phyloP scores from a whole-genome alignment of 23 tunicate species.

The Corella eumyota region DNA sequence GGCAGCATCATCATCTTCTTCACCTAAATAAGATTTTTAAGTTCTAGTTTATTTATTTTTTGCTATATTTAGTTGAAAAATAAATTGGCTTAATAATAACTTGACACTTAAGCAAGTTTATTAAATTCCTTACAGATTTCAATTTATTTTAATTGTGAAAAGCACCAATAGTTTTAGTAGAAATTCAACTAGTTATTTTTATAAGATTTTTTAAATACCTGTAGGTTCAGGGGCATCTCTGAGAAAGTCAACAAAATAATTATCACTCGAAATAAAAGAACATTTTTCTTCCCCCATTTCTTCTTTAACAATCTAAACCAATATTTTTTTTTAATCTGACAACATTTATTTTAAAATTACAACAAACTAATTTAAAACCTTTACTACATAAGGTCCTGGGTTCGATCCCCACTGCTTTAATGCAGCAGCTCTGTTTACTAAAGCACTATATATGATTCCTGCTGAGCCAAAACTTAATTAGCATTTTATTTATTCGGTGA shows the following conservation, averaged over 20 bases:
- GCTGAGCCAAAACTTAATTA: no score
- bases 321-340: no score
- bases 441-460: background rate
- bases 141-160: no score
- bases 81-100: background rate
- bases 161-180: no score
- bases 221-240: slow-evolving; percentile 95
- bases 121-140: background rate
- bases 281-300: slow-evolving; percentile 35
- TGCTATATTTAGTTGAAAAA: background rate
- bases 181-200: no score
- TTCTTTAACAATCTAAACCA: slow-evolving; percentile 34
- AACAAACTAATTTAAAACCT: no score
- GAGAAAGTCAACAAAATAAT: slow-evolving; percentile 76
- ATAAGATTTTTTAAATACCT: no score
- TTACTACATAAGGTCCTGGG: no score
- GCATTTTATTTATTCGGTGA: no score
- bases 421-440: no score
- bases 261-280: slow-evolving; percentile 30
- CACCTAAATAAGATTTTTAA: slow-evolving; percentile 24
- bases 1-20: slow-evolving; percentile 92
- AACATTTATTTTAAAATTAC: no score
- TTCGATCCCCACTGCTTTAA: no score
- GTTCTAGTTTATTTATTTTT: background rate
- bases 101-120: background rate